Evolutionary conservation across 2,113 vertebrate species (phyloP).

Genomic region (Arothron firmamentum): DNA sequence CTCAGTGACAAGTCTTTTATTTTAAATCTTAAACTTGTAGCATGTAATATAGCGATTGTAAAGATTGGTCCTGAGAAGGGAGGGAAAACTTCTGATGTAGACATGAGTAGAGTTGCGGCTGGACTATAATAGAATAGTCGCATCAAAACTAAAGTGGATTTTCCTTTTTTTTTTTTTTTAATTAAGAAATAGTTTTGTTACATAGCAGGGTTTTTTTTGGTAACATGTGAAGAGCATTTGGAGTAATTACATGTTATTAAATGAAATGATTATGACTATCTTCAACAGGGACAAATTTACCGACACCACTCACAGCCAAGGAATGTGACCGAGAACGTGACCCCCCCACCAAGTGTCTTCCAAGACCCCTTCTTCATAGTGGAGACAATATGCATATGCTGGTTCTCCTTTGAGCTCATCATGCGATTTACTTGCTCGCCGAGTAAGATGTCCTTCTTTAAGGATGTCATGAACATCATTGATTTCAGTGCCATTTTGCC

Average conservation of each 20-base stretch:
- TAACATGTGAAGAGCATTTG: background rate
- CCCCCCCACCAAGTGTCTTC: slow-evolving; percentile 55
- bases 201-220: background rate
- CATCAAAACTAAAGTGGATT: no score
- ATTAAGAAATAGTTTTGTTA: no score
- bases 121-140: no score
- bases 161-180: no score
- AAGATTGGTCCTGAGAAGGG: no score
- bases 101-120: no score
- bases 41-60: no score
- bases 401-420: slow-evolving; percentile 87
- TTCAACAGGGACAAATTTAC: slow-evolving; percentile 51
- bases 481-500: slow-evolving; percentile 85
- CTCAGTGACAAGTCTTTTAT: no score
- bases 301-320: slow-evolving; percentile 45
- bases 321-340: slow-evolving; percentile 52
- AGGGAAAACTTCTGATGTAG: background rate
- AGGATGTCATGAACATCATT: slow-evolving; percentile 88
- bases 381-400: slow-evolving; percentile 86
- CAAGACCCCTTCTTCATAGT: slow-evolving; percentile 85
- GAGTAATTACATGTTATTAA: background rate
- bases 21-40: no score
- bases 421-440: slow-evolving; percentile 78
- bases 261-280: slow-evolving; percentile 6
- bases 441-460: slow-evolving; percentile 83